A percentile compares a stretch with the other conserved stretches of the same genome.
phyloP scores from a whole-genome alignment of 1,140 invertebrate species.

The Apis mellifera region DNA sequence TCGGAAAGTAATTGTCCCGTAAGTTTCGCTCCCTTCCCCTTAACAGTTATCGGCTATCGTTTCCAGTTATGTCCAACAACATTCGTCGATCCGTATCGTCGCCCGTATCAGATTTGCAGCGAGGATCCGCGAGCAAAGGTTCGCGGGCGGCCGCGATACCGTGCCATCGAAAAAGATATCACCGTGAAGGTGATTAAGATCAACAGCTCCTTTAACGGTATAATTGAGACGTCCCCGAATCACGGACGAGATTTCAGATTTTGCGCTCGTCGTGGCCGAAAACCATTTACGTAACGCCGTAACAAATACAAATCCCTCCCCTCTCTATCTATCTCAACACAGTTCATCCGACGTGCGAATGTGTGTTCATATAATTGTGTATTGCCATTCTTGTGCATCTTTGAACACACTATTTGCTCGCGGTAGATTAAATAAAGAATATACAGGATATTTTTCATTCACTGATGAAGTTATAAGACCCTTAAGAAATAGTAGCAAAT shows the following conservation, averaged over 20 bases:
- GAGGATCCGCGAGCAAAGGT: conserved; percentile 27
- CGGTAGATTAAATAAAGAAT: too few relatives aligned
- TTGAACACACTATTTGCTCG: background rate
- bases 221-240: conserved; percentile 50
- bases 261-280: conserved; percentile 28
- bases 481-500: too few relatives aligned
- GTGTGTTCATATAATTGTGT: background rate
- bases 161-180: conserved; percentile 15
- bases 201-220: conserved; percentile 21
- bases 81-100: conserved; percentile 32
- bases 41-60: conserved; percentile 1
- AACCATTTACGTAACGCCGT: conserved; percentile 31
- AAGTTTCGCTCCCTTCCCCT: background rate
- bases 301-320: conserved; percentile 1
- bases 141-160: background rate
- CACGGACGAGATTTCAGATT: conserved; percentile 45
- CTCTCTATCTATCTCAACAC: background rate
- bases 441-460: background rate
- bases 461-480: too few relatives aligned
- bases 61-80: conserved; percentile 17
- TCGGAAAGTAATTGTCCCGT: conserved; percentile 1
- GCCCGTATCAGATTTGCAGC: conserved; percentile 22
- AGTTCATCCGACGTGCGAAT: background rate
- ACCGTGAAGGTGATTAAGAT: conserved; percentile 18
- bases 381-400: background rate